Evolutionary conservation across 2,888 invertebrate genomes (phyloP).

Genomic region (Leptinotarsa haldemani): DNA sequence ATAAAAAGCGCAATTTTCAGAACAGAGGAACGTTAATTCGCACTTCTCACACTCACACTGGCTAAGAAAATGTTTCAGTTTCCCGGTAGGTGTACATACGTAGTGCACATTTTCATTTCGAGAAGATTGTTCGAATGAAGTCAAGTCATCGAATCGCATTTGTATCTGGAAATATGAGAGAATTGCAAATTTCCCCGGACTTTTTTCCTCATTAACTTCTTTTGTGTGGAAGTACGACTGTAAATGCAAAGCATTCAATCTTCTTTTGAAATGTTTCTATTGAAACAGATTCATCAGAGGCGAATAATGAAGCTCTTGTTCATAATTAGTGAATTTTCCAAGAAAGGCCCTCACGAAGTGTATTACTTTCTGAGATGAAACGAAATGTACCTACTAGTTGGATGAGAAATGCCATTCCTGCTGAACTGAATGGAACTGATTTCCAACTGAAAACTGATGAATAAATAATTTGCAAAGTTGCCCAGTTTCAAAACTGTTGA

Average conservation of each 20-base stretch:
- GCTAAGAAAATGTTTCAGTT: background rate
- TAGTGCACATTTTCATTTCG: background rate
- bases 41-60: background rate
- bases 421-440: background rate
- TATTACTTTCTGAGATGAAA: conserved; percentile 9
- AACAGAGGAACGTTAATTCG: no score
- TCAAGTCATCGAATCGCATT: conserved; percentile 8
- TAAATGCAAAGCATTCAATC: conserved; percentile 37
- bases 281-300: conserved; percentile 33
- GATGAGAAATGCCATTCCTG: background rate
- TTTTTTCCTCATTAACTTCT: conserved; percentile 38
- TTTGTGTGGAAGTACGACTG: conserved; percentile 34
- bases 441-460: background rate
- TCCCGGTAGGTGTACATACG: no score
- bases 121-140: background rate
- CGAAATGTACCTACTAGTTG: background rate
- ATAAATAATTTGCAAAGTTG: background rate
- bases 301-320: conserved; percentile 33
- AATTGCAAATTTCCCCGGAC: conserved; percentile 15
- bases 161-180: conserved; percentile 14
- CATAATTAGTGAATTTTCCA: conserved; percentile 38
- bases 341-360: conserved; percentile 25
- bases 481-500: no score
- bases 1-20: no score
- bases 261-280: conserved; percentile 33